These are phyloP conservation scores for Acanthurus leucopareius DNA, from an alignment of 2,797 vertebrate species.

Conservation along the genomic window DNA sequence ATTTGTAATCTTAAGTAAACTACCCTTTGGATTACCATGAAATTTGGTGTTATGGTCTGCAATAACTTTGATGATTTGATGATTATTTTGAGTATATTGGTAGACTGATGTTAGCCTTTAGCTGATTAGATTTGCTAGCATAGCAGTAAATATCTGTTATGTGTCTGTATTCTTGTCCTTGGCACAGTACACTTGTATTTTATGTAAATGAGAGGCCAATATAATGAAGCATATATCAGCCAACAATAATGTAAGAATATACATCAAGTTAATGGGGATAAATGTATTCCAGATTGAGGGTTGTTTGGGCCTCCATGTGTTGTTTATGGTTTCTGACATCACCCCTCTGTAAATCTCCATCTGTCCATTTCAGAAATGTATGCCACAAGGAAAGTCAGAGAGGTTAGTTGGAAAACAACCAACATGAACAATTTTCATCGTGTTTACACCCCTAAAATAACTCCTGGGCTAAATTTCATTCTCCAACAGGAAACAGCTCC, in stretches of 20 bases:
- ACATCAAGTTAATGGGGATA: conserved; percentile 8
- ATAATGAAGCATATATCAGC: conserved; percentile 12
- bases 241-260: conserved; percentile 5
- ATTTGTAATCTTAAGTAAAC: too few species aligned
- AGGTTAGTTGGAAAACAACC: conserved; percentile 71
- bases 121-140: not conserved
- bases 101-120: not conserved
- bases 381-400: conserved; percentile 66
- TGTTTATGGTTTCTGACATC: conserved; percentile 19
- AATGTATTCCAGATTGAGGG: conserved; percentile 29
- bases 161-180: not conserved
- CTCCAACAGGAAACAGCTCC: conserved; percentile 71
- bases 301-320: conserved; percentile 15
- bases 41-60: too few species aligned
- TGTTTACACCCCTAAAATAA: not conserved
- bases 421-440: not conserved
- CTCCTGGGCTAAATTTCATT: conserved; percentile 6
- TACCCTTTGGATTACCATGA: too few species aligned
- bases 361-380: conserved; percentile 78
- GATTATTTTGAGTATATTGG: not conserved
- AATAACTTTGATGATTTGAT: too few species aligned
- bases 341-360: conserved; percentile 43
- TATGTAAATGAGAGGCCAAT: not conserved
- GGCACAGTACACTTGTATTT: conserved; percentile 2
- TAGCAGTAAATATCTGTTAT: not conserved